Base-by-base conservation (phyloP, 2,888 invertebrate species). In the Stegophylla sp. region DNA sequence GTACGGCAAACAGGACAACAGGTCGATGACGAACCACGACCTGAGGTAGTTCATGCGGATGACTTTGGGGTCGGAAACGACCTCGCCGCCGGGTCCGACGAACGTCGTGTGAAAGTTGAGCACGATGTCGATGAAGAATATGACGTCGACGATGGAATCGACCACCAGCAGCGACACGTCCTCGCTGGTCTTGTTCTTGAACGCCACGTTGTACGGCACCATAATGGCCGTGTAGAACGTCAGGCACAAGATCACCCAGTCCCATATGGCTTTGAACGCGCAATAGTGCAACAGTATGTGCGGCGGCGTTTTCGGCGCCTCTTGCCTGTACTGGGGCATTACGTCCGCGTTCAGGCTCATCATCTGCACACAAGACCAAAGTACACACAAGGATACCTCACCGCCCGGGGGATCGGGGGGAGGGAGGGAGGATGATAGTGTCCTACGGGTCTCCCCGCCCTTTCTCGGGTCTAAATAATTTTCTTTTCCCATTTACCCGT, bases 41-140 rank as follows among this genome's bases (percentile, higher is more conserved):
- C 97, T 96, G 86, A 99, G 91, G 89, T 99, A 99, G 90, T 99
- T 99, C 93, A 96, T 96, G 86, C 97, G 91, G 87, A 98, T 97
- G 85, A 97, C 95, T 88, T 97, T 97, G 23, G 99, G 98, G 89
- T 99, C 99, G 86, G 97, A 97, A 85, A 99, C 98, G 85, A 99
- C 98, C 88, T 95, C 95, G 84, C 94, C 94, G 84, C 94, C 94
- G 81, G 94, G 95, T 71, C 99, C 99, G 85, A 99, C 99, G 89
- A 99, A 99, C 84, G 99, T 99, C 84, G 99, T 99, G 89, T 99
- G 99, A 90, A 99, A 99, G 90, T 99, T 99, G 87, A 99, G 93
- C 87, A 98, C 96, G 88, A 99, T 99, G 90, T 99, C 99, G 88
- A 99, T 97, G 90, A 99, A 99, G 91, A 99, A 99, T 87, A 99